Conservation (phyloP, 2,888 invertebrate species). For the Zaprionus bogoriensis region DNA sequence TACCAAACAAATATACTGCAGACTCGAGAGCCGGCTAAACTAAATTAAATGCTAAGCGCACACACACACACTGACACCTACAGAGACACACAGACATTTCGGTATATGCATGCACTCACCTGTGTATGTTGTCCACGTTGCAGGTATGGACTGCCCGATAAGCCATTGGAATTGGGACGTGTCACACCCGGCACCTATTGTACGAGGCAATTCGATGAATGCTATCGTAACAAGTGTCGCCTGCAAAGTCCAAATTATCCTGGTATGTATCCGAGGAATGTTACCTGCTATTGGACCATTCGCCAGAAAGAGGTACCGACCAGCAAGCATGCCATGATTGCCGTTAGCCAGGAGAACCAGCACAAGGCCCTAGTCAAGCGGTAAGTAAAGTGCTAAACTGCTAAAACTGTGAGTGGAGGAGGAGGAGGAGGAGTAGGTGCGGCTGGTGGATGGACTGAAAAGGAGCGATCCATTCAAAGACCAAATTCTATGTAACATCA, state of each 20-base stretch:
- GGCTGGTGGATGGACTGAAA: background rate
- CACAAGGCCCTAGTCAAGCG: slow-evolving; percentile 83
- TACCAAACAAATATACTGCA: slow-evolving; percentile 49
- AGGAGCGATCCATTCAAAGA: slow-evolving; percentile 24
- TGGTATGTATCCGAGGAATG: slow-evolving; percentile 91
- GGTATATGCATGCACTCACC: slow-evolving; percentile 12
- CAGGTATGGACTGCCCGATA: slow-evolving; percentile 89
- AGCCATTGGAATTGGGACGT: slow-evolving; percentile 91
- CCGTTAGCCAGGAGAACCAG: slow-evolving; percentile 90
- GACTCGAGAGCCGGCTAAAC: slow-evolving; percentile 36
- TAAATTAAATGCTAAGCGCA: slow-evolving; percentile 51
- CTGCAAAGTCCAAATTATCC: slow-evolving; percentile 96
- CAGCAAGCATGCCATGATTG: slow-evolving; percentile 95
- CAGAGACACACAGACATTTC: background rate
- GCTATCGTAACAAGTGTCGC: slow-evolving; percentile 92
- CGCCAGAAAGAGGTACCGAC: slow-evolving; percentile 93
- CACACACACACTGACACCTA: background rate
- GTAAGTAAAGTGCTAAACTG: slow-evolving; percentile 59
- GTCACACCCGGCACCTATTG: slow-evolving; percentile 93
- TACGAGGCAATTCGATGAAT: slow-evolving; percentile 92
- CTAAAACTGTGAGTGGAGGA: background rate
- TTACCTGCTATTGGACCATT: slow-evolving; percentile 94
- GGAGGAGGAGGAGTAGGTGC: background rate
- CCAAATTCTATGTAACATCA: slow-evolving; percentile 45
- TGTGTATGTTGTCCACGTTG: slow-evolving; percentile 20